Evolutionary conservation across 2,113 vertebrate species (phyloP).

Genomic region (Fukomys damarensis): DNA sequence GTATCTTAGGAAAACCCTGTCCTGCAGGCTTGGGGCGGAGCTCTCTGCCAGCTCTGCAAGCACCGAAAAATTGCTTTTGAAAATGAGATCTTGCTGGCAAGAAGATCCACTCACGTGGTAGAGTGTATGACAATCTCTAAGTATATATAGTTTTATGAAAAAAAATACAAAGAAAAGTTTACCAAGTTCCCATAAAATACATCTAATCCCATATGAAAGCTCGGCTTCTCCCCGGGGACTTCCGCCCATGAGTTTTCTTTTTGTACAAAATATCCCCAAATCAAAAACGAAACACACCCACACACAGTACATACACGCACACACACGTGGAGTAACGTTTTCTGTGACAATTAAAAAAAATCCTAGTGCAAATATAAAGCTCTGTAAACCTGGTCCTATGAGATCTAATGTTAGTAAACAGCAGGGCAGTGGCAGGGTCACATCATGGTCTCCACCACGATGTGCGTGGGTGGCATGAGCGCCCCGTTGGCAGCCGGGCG

Average conservation of each 20-base stretch:
- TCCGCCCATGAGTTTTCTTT: constrained; percentile 84
- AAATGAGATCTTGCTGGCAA: constrained; percentile 87
- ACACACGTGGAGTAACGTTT: constrained; percentile 86
- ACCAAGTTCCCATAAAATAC: constrained; percentile 88
- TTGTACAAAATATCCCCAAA: constrained; percentile 87
- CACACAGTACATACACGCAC: constrained; percentile 56
- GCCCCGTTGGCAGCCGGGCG: constrained; percentile 87
- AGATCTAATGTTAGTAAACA: constrained; percentile 95
- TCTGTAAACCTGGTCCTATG: constrained; percentile 97
- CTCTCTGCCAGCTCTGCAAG: constrained; percentile 86
- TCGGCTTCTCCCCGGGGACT: constrained; percentile 83
- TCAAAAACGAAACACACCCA: constrained; percentile 74
- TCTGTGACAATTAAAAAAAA: constrained; percentile 89
- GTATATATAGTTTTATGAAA: constrained; percentile 74
- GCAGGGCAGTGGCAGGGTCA: constrained; percentile 94
- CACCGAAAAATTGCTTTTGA: constrained; percentile 86
- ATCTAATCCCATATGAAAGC: constrained; percentile 88
- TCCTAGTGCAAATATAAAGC: constrained; percentile 94
- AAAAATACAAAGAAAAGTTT: constrained; percentile 83
- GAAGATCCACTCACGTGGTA: constrained; percentile 86
- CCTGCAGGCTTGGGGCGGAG: constrained; percentile 77
- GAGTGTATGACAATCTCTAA: constrained; percentile 84
- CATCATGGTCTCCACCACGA: constrained; percentile 99
- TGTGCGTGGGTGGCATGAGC: constrained; percentile 94
- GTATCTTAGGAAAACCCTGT: constrained; percentile 77